Evolutionary conservation across 2,797 vertebrate genomes (phyloP).

Genomic region (Urophycis tenuis): DNA sequence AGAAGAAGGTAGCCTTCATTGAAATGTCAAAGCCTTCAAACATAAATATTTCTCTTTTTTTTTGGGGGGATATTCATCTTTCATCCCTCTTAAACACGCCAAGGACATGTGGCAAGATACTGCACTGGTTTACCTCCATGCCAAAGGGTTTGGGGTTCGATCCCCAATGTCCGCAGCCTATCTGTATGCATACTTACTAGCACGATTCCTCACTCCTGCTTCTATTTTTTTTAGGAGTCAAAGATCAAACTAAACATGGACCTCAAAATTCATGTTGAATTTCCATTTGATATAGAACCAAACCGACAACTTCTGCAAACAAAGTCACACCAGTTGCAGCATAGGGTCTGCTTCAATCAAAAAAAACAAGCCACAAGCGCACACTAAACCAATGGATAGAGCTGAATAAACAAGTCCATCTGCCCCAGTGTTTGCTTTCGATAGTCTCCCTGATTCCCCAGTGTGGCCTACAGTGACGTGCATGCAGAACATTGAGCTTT

Average conservation of each 20-base stretch:
- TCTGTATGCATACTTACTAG: not conserved
- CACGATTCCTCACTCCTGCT: not conserved
- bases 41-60: not conserved
- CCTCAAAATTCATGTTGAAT: not conserved
- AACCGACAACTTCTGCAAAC: slow-evolving; percentile 29
- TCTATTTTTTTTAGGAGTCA: not conserved
- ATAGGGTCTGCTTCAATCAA: slow-evolving; percentile 44
- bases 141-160: not conserved
- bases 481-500: slow-evolving; percentile 52
- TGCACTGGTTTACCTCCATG: not conserved
- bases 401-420: slow-evolving; percentile 52
- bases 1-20: not conserved
- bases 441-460: slow-evolving; percentile 37
- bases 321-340: slow-evolving; percentile 37
- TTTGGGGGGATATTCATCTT: not conserved
- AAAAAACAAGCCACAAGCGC: slow-evolving; percentile 42
- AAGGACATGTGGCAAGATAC: not conserved
- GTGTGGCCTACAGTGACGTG: slow-evolving; percentile 39
- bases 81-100: not conserved
- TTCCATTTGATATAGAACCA: slow-evolving; percentile 10
- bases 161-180: not conserved
- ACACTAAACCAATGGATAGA: slow-evolving; percentile 48
- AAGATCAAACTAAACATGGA: not conserved
- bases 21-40: not conserved
- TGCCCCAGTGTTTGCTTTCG: slow-evolving; percentile 50